A percentile compares a stretch with the other conserved stretches of the same genome.
These are phyloP conservation scores for Emys orbicularis DNA, from an alignment of 2,797 vertebrate genomes.

Conservation along the genomic window DNA sequence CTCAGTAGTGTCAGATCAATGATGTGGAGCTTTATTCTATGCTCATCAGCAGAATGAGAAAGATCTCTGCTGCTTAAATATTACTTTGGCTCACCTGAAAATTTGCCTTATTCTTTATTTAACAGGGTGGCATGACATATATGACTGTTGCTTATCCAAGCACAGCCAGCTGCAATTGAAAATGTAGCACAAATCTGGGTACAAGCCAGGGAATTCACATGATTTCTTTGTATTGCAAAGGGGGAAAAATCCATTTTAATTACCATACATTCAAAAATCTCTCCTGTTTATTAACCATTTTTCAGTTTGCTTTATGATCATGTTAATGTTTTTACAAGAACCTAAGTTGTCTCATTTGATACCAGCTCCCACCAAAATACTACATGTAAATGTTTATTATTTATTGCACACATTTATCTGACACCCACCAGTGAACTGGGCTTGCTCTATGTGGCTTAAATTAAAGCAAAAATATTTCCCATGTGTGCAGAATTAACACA, in stretches of 20 bases:
- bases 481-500: neutral
- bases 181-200: neutral
- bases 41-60: neutral
- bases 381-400: neutral
- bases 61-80: neutral
- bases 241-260: neutral
- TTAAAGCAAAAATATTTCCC: neutral
- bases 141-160: neutral
- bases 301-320: neutral
- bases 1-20: neutral
- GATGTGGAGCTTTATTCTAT: neutral
- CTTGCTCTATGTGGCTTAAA: neutral
- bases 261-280: neutral
- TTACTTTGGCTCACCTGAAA: constrained; percentile 39
- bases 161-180: neutral
- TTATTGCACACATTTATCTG: neutral
- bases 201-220: neutral
- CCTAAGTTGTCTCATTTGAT: neutral
- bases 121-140: neutral
- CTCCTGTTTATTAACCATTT: neutral
- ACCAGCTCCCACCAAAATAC: neutral
- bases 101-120: constrained; percentile 44
- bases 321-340: neutral
- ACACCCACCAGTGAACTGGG: neutral
- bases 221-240: neutral